Conservation (phyloP, 2,113 vertebrate genomes). For the Rhea pennata region DNA sequence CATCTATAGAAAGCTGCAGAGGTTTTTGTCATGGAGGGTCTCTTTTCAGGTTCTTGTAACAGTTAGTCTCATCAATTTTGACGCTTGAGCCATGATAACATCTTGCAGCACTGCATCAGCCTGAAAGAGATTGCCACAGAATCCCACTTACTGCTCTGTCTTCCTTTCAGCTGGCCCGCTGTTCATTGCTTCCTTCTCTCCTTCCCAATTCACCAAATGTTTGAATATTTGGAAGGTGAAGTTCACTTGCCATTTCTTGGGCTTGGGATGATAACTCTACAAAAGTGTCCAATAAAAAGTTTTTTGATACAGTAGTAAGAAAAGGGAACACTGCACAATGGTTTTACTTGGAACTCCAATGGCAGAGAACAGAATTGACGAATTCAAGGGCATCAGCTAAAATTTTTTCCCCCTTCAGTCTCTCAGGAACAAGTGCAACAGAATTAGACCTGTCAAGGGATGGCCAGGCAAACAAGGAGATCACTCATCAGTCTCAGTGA, state of each 20-base stretch:
- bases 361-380: not conserved
- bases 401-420: not conserved
- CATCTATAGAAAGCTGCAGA: not conserved
- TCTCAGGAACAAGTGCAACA: not conserved
- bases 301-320: not conserved
- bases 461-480: not conserved
- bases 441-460: not conserved
- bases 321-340: not conserved
- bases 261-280: not conserved
- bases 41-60: not conserved
- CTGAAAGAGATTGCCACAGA: not conserved
- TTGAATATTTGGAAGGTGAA: not conserved
- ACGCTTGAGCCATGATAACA: not conserved
- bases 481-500: not conserved
- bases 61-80: not conserved
- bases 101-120: not conserved
- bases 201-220: not conserved
- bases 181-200: not conserved
- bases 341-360: not conserved
- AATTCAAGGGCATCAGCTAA: not conserved
- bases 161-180: not conserved
- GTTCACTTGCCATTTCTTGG: not conserved
- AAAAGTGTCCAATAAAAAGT: not conserved
- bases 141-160: not conserved
- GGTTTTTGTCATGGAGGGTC: not conserved